Conservation (phyloP, 1,140 invertebrate species). For the Wiebesia pumilae region DNA sequence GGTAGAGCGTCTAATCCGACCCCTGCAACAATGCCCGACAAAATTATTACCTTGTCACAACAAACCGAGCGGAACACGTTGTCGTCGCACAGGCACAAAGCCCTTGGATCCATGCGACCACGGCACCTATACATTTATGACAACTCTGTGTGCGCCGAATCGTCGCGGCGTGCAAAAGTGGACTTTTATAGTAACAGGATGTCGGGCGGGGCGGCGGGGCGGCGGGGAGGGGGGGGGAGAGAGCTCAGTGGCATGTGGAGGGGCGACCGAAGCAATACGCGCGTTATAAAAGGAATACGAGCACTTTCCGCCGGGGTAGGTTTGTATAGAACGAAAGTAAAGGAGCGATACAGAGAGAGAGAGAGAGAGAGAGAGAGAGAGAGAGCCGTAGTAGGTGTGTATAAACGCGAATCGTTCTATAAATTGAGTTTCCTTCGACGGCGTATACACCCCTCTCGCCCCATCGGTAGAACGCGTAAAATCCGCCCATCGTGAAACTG, state of each 20-base stretch:
- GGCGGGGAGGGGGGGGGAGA: neutral
- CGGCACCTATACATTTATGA: constrained; percentile 17
- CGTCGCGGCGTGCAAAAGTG: constrained; percentile 5
- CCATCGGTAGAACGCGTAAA: neutral
- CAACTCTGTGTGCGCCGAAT: neutral
- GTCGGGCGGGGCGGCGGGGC: neutral
- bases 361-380: neutral
- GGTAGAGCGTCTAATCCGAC: constrained; percentile 29
- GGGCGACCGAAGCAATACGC: neutral
- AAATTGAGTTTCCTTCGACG: constrained; percentile 30
- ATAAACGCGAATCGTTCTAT: constrained; percentile 4
- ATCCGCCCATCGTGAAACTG: constrained; percentile 11
- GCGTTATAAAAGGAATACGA: constrained; percentile 22
- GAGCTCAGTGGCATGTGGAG: too few species aligned
- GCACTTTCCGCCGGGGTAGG: constrained; percentile 3
- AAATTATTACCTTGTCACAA: constrained; percentile 59
- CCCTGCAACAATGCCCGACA: constrained; percentile 48
- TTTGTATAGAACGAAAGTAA: neutral
- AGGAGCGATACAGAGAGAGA: neutral
- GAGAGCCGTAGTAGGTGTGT: neutral
- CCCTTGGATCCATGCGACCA: neutral
- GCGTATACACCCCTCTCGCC: neutral
- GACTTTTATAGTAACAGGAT: constrained; percentile 14
- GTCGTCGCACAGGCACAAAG: neutral
- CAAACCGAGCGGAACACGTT: constrained; percentile 53